Percentiles rank a stretch among this genome's conserved stretches.
Evolutionary conservation across 2,888 invertebrate genomes (phyloP).

Genomic region (Thysanoteuthis rhombus): DNA sequence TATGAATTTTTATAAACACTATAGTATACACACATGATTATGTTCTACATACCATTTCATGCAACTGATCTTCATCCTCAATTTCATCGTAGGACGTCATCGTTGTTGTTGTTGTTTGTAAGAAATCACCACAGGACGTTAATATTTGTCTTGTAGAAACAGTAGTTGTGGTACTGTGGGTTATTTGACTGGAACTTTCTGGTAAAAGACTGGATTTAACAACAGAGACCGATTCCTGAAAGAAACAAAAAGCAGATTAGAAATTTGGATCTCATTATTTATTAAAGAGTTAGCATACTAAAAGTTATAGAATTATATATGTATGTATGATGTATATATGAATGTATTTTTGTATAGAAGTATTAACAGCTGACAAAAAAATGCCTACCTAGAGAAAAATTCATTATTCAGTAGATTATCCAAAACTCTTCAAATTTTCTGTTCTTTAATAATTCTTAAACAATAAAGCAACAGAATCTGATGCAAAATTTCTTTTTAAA

Average conservation of each 20-base stretch:
- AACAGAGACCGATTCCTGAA: neutral
- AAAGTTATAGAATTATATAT: no score
- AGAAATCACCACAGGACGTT: neutral
- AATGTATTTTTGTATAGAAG: no score
- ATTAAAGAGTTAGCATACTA: no score
- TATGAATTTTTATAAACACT: neutral
- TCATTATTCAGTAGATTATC: no score
- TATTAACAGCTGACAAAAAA: no score
- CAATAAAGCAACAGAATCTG: no score
- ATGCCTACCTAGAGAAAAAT: no score
- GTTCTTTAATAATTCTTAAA: no score
- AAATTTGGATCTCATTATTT: neutral
- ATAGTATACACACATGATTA: neutral
- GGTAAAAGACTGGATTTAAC: neutral
- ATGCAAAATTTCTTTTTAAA: no score
- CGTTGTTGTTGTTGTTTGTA: slow-evolving; percentile 35
- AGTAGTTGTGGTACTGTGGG: neutral
- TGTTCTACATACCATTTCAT: slow-evolving; percentile 50
- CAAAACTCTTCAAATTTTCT: no score
- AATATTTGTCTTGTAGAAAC: neutral
- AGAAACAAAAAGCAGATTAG: neutral
- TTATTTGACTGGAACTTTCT: neutral
- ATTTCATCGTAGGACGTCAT: slow-evolving; percentile 51
- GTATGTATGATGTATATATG: no score
- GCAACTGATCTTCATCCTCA: slow-evolving; percentile 59